Conservation (phyloP, 2,888 invertebrate genomes). For the Ectobius pallidus region DNA sequence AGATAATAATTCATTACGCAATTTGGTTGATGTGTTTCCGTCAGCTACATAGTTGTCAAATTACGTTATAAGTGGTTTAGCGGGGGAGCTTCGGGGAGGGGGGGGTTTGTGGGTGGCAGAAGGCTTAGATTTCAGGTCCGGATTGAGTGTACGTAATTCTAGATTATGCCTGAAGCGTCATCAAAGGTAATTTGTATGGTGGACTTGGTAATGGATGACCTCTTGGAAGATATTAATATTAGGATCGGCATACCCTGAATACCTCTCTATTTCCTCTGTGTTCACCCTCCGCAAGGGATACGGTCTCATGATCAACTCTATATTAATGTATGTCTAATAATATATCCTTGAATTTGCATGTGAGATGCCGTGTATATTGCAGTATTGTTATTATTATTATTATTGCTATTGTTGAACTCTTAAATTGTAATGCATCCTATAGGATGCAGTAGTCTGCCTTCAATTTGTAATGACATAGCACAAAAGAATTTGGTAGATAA, state of each 20-base stretch:
- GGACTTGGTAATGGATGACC: slow-evolving; percentile 13
- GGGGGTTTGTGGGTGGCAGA: too few species aligned
- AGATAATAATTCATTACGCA: slow-evolving; percentile 32
- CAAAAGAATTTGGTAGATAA: too few species aligned
- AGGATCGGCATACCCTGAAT: neutral
- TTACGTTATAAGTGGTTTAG: slow-evolving; percentile 30
- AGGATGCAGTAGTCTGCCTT: too few species aligned
- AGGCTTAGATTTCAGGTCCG: slow-evolving; percentile 27
- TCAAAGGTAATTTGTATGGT: slow-evolving; percentile 25
- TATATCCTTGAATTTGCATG: too few species aligned
- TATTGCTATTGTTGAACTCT: too few species aligned
- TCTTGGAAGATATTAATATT: slow-evolving; percentile 17
- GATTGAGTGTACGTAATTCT: slow-evolving; percentile 20
- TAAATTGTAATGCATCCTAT: too few species aligned
- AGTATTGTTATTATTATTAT: too few species aligned
- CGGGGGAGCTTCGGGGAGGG: neutral
- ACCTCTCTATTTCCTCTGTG: neutral
- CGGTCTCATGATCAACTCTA: too few species aligned
- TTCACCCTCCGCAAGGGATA: too few species aligned
- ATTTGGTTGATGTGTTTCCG: slow-evolving; percentile 30
- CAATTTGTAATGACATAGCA: too few species aligned
- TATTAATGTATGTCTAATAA: too few species aligned
- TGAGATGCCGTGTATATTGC: too few species aligned
- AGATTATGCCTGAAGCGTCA: slow-evolving; percentile 11
- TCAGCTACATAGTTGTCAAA: slow-evolving; percentile 29